Conservation (phyloP, 1,140 invertebrate species). For the Heliconius hewitsoni region DNA sequence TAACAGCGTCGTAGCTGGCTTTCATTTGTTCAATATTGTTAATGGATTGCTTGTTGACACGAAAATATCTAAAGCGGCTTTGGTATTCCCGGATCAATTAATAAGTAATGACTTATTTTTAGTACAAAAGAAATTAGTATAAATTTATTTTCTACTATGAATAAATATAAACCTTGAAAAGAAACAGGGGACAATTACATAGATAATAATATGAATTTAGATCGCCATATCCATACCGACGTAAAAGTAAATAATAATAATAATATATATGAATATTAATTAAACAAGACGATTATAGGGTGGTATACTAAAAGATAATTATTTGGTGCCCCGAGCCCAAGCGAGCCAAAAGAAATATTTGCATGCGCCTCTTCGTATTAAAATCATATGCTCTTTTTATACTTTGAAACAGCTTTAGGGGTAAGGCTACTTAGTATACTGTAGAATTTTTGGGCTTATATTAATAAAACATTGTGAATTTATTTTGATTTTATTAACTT, state of each 20-base stretch:
- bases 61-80: slow-evolving; percentile 15
- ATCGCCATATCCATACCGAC: too few species aligned
- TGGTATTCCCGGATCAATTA: slow-evolving; percentile 12
- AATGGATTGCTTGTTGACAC: slow-evolving; percentile 30
- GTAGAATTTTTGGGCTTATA: too few species aligned
- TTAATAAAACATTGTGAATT: too few species aligned
- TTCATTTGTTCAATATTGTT: slow-evolving; percentile 28
- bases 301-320: slow-evolving; percentile 25
- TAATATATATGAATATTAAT: not conserved
- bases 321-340: slow-evolving; percentile 10
- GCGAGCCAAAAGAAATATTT: slow-evolving; percentile 32
- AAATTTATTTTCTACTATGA: not conserved
- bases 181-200: not conserved
- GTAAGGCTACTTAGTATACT: not conserved
- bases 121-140: not conserved
- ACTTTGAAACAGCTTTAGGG: slow-evolving; percentile 3
- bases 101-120: not conserved
- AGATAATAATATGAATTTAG: not conserved
- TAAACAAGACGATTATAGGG: slow-evolving; percentile 23
- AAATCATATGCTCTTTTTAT: slow-evolving; percentile 33
- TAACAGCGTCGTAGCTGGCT: slow-evolving; percentile 22
- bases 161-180: not conserved
- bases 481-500: too few species aligned
- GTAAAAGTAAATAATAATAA: too few species aligned
- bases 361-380: slow-evolving; percentile 30